Evolutionary conservation across 2,113 vertebrate genomes (phyloP), one percentile per base, ranked within the genome.

Genomic region (Oreochromis tanganicae): DNA sequence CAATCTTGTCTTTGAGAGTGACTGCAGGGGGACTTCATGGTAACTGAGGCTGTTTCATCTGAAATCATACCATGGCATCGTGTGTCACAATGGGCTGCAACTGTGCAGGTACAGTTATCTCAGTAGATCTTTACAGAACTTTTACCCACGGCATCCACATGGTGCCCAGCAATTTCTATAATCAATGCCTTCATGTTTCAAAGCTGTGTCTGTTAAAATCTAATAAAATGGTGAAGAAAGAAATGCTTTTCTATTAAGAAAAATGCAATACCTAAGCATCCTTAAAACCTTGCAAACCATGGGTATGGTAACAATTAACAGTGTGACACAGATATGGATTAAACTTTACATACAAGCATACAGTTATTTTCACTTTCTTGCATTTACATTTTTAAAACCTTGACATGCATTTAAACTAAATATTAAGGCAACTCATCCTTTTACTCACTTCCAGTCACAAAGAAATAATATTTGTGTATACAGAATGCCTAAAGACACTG

Each of bases 31-130:
- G 85, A 85, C 81, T 85, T 66, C 78, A 86, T 78, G 86, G 84
- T 91, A 82, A 91, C 81, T 90, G 83, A 85, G 57, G 92, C 79
- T 2, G 13, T 90, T 91, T 91, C 54, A 55, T 91, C 29, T n/a
- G 82, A 90, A 89, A 88, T 87, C 81, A 87, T 84, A 88, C 38
- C 75, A 17, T 59, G 56, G 78, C 73, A 57, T 73, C 46, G 3
- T n/a, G 43, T 11, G 57, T 82, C 66, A 46, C 59, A 80, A 27
- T 50, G 36, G 43, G 29, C 13, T 71, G 16, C 34, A 32, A 16
- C 7, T 9, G 4, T 17, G 1, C 24, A 11, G 24, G 10, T 29
- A 32, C 48, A 21, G 27, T 54, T 41, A 38, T 61, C 52, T 81
- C 10, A 27, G 12, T 5, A 43, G 52, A 27, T 43, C 32, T 24